A percentile compares a stretch with the other conserved stretches of the same genome.
phyloP scores from a whole-genome alignment of 2,113 vertebrate species.

The Poeciliopsis retropinna region DNA sequence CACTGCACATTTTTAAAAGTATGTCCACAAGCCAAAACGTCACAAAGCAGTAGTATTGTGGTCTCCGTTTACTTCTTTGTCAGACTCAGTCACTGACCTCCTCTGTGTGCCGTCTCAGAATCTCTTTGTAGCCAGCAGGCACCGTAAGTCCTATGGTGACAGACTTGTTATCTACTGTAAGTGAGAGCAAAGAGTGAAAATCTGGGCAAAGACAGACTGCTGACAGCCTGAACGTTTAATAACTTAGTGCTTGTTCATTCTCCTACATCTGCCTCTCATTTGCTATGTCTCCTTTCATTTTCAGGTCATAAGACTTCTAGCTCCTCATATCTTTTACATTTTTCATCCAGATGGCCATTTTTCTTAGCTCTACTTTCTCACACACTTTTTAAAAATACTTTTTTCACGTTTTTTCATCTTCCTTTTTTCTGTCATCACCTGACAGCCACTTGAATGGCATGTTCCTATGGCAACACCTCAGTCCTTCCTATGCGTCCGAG shows the following conservation, averaged over 20 bases:
- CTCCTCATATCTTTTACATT: background rate
- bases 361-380: background rate
- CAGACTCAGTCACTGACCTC: too few species aligned
- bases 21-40: background rate
- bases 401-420: conserved; percentile 20
- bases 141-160: conserved; percentile 23
- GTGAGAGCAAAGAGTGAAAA: conserved; percentile 16
- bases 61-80: background rate
- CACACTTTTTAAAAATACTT: background rate
- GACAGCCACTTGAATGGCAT: conserved; percentile 53
- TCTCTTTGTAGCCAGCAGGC: background rate
- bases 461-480: conserved; percentile 63
- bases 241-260: background rate
- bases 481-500: conserved; percentile 55
- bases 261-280: background rate
- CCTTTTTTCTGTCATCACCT: conserved; percentile 44
- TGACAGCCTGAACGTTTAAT: conserved; percentile 18
- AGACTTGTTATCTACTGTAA: conserved; percentile 17
- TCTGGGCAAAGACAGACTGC: conserved; percentile 30
- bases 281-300: background rate
- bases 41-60: background rate
- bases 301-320: background rate
- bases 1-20: background rate
- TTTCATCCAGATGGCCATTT: background rate
- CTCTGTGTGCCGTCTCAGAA: background rate